A percentile compares a stretch with the other conserved stretches of the same genome.
phyloP scores from a whole-genome alignment of 2,888 invertebrate species.

The Chrysolina haemoptera region DNA sequence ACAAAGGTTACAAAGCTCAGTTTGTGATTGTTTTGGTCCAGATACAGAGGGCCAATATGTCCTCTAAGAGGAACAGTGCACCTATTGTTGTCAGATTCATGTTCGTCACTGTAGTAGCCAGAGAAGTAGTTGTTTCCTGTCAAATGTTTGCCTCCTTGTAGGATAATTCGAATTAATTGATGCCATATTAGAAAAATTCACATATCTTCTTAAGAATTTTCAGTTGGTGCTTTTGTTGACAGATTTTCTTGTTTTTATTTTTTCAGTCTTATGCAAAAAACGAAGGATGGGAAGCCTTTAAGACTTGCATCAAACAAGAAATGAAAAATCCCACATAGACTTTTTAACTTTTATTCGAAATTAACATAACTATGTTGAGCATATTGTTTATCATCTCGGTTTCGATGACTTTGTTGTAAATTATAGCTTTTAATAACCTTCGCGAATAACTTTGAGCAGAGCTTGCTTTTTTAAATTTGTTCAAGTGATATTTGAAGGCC shows the following conservation, averaged over 20 bases:
- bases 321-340: conserved; percentile 43
- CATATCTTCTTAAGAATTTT: background rate
- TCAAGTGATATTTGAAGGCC: background rate
- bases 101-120: too few species aligned
- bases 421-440: background rate
- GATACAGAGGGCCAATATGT: too few species aligned
- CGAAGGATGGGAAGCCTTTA: conserved; percentile 91
- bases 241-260: conserved; percentile 45
- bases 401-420: background rate
- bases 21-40: too few species aligned
- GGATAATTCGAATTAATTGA: background rate
- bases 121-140: too few species aligned
- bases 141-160: too few species aligned
- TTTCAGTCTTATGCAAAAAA: conserved; percentile 87
- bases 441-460: background rate
- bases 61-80: too few species aligned
- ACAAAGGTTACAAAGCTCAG: too few species aligned
- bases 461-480: background rate
- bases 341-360: conserved; percentile 21
- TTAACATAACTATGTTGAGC: background rate
- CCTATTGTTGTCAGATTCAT: too few species aligned
- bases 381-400: background rate
- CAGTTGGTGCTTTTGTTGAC: background rate
- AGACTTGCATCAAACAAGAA: conserved; percentile 45
- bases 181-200: background rate